phyloP scores from a whole-genome alignment of 1,140 invertebrate genomes.

The Lepidurus couesii region DNA sequence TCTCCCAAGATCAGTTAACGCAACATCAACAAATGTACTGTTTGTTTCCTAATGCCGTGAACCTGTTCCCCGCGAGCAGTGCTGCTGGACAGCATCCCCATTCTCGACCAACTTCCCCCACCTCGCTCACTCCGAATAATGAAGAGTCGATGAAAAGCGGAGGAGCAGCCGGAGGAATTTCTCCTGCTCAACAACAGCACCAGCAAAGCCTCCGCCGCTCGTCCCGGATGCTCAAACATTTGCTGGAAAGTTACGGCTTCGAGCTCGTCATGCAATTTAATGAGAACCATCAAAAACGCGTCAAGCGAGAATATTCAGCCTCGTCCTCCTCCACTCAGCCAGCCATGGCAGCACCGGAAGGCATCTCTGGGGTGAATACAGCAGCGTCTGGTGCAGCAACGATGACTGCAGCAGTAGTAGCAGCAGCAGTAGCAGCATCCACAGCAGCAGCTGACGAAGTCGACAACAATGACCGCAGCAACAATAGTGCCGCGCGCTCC shows the following conservation, averaged over 20 bases:
- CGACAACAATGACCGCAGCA: not conserved
- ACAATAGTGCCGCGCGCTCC: not conserved
- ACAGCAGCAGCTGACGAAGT: constrained; percentile 50
- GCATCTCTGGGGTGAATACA: constrained; percentile 45
- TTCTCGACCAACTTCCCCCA: constrained; percentile 39
- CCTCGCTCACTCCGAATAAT: constrained; percentile 24
- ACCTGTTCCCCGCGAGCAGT: constrained; percentile 26
- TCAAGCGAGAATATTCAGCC: constrained; percentile 41
- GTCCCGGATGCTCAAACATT: constrained; percentile 81
- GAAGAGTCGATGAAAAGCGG: constrained; percentile 27
- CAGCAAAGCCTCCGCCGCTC: constrained; percentile 42
- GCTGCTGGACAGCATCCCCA: not conserved
- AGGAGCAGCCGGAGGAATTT: no score
- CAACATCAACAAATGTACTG: constrained; percentile 77
- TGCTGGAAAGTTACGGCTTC: constrained; percentile 88
- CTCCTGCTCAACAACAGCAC: not conserved
- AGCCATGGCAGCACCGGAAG: constrained; percentile 40
- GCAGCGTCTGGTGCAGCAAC: constrained; percentile 40
- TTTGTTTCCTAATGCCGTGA: constrained; percentile 52
- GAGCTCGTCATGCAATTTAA: constrained; percentile 95
- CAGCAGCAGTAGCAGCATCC: constrained; percentile 49
- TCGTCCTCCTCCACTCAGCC: constrained; percentile 45
- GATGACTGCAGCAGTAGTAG: constrained; percentile 47
- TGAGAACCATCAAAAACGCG: constrained; percentile 72
- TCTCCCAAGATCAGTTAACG: constrained; percentile 69